Base-by-base conservation (phyloP, 2,797 vertebrate species). In the Basileuterus tristriatus region DNA sequence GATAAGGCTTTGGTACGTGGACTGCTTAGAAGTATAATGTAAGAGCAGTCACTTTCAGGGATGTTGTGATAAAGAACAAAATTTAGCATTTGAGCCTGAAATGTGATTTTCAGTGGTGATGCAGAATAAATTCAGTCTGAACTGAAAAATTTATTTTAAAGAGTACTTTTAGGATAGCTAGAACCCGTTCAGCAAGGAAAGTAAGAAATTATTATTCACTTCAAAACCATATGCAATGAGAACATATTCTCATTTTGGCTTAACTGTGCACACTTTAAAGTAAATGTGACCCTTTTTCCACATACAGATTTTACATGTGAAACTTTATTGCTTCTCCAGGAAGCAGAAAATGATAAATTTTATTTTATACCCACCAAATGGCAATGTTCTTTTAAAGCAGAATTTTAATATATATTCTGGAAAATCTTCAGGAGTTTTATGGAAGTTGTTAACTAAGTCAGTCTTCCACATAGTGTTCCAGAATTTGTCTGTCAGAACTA, bases 361-460 rank as follows among this genome's bases (percentile, higher is more conserved):
- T 22, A 83, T 85, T 94, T 94, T 88, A 94, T 87, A 58, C 32
- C 14, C 58, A 22, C 84, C 53, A 78, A 93, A 85, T 58, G 62
- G 24, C 55, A 89, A 15, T 24, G 30, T 60, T 93, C 75, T 68
- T 77, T 87, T 83, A 62, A 71, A 91, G 47, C 27, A 82, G 60
- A 77, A 58, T 80, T 90, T 87, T 83, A 90, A 59, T 74, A 64
- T 23, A 32, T 70, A 24, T 58, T 37, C 56, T 94, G 82, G 58
- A 86, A 95, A 81, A 64, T 59, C 47, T 89, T 85, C 41, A 81
- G 81, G 39, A 95, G 29, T 65, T 93, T 87, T 87, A 62, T 86
- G 44, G 68, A 85, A 41, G 39, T 71, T 83, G 56, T 87, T 84
- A 81, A 53, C 56, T 52, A 55, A 78, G 44, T 89, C 65, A 58